Conservation (phyloP, 1,140 invertebrate genomes). For the Penaeus vannamei region DNA sequence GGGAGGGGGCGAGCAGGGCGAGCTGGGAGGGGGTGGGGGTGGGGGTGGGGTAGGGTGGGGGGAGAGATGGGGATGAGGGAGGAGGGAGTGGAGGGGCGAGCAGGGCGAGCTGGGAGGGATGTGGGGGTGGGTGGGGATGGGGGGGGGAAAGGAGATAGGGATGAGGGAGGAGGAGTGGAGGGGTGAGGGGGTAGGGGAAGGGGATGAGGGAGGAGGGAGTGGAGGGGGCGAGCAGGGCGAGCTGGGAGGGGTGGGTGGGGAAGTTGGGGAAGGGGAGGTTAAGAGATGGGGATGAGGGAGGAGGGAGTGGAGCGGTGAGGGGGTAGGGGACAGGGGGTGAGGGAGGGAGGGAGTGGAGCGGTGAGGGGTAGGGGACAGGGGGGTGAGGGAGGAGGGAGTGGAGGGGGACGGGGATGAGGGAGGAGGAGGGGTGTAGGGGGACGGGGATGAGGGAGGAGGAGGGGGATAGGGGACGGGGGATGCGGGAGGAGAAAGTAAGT, state of each 20-base stretch:
- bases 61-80: neutral
- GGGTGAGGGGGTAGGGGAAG: neutral
- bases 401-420: neutral
- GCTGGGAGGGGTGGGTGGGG: neutral
- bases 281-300: neutral
- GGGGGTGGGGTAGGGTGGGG: neutral
- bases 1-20: neutral
- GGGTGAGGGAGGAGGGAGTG: neutral
- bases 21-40: neutral
- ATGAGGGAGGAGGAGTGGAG: too few species aligned
- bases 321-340: neutral
- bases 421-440: neutral
- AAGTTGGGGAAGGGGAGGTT: neutral
- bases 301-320: neutral
- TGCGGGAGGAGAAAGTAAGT: neutral
- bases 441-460: neutral
- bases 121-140: too few species aligned
- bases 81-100: too few species aligned
- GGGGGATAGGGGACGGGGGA: neutral
- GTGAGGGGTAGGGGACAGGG: neutral
- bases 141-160: neutral
- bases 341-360: neutral
- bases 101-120: neutral
- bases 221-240: neutral
- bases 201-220: neutral